Base-by-base conservation (phyloP, 2,888 invertebrate genomes). In the Ennomos fuscantarius region DNA sequence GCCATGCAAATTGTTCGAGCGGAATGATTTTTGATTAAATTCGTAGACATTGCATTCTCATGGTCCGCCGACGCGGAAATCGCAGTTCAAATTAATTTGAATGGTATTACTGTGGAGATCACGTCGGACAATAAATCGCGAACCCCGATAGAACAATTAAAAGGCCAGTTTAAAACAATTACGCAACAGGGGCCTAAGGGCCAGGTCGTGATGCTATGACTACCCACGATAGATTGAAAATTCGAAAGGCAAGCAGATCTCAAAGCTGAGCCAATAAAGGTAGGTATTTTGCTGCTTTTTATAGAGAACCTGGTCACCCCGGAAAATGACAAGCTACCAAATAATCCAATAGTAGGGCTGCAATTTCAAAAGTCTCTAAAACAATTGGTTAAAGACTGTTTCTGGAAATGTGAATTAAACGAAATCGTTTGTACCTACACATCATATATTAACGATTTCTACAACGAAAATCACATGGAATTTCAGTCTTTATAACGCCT, bases 91-190 rank as follows among this genome's bases (percentile, higher is more conserved):
- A 89, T 87, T 86, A 88, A 86, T 86, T 81, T 81, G 78, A 87
- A 84, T 79, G 80, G 83, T 81, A 84, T 84, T 84, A 80, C 77
- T 74, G 83, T 75, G 75, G 81, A 79, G 88, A 89, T 90, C 92
- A 92, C 92, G 92, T 91, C 85, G 81, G 72, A 69, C 79, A 80
- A 92, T 92, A 92, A 92, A 92, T 92, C 86, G 70, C 79, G 72
- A 72, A 81, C 87, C 87, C 76, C 88, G 90, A 91, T 91, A 89
- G 89, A 90, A 92, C 91, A 92, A 92, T 92, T 92, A 92, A 92
- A 92, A 91, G 89, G 86, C 85, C 87, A 88, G 86, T 84, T 89
- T 90, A 88, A 92, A 92, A 92, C 92, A 91, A 92, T 92, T 92
- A 92, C 89, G 88, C 87, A 87, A 84, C 79, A 71, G 82, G 82